Base-by-base conservation (phyloP, 2,888 invertebrate species). In the Cordilura impudica region DNA sequence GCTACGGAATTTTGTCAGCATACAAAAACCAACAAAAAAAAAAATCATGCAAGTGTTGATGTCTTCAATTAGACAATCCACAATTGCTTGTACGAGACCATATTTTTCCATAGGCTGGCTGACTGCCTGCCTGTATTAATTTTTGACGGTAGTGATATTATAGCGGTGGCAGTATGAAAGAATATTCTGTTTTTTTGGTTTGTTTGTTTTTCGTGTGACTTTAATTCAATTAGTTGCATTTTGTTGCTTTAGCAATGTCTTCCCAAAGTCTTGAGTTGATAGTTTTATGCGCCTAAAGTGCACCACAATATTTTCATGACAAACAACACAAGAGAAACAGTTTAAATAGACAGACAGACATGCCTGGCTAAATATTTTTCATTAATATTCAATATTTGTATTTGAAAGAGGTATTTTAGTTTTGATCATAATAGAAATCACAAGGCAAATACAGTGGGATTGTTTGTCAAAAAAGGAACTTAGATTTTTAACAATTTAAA, bases 21-120 rank as follows among this genome's bases (percentile, higher is more conserved):
- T 53, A 26, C 16, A 19, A 49, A 72, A 39, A 26, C 21, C 49
- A 73, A 61, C 66, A 45, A 66, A 71, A 73, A 66, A 49, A 21
- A 54, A 77, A 70, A 74, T 78, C 74, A 47, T 70, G 81, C 80
- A 82, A 83, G 84, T 83, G 81, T 88, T 88, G 88, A 88, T 88
- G 88, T 87, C 86, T 88, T 88, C 88, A 88, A 88, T 88, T 88
- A 88, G 87, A 75, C 56, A 79, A 45, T 60, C 66, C 31, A 35
- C 45, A 71, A 67, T 69, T 67, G 72, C 35, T 49, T 12, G n/a
- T 56, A 29, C 35, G 23, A 26, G 18, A n/a, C 21, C 14, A 58
- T 69, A 53, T 56, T 49, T 39, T 51, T 47, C 23, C 18, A 35
- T 31, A 61, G 54, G 12, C 7, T 31, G n/a, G n/a, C n/a, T n/a